phyloP scores from a whole-genome alignment of 2,797 vertebrate species.

The Hipposideros larvatus region DNA sequence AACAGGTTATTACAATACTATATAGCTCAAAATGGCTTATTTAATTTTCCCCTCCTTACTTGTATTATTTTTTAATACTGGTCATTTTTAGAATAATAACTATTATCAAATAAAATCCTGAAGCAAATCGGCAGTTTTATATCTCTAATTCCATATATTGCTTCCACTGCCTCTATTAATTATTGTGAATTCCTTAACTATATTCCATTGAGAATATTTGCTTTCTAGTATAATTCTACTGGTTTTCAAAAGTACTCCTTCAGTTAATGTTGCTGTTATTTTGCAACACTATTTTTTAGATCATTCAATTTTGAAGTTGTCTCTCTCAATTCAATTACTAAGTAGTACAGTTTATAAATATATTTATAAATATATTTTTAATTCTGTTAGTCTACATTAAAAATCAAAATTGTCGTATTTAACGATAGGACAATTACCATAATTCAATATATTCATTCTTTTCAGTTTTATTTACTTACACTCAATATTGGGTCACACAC shows the following conservation, averaged over 20 bases:
- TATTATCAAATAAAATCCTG: constrained; percentile 25
- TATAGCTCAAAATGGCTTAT: background rate
- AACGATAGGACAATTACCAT: background rate
- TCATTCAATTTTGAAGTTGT: background rate
- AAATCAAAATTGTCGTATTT: constrained; percentile 32
- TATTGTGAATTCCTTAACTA: background rate
- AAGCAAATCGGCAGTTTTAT: background rate
- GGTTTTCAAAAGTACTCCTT: constrained; percentile 13
- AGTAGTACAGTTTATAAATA: background rate
- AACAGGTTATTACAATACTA: background rate
- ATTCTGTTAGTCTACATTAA: background rate
- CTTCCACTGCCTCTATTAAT: background rate
- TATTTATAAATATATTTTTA: background rate
- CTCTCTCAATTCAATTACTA: background rate
- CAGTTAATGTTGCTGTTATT: background rate
- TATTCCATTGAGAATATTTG: background rate
- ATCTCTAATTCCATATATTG: background rate
- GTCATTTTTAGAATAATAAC: background rate
- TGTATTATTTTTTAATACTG: background rate
- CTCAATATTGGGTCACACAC: background rate
- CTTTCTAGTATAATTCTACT: constrained; percentile 30
- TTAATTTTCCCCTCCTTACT: background rate
- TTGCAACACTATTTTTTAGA: background rate
- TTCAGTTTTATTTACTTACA: constrained; percentile 30
- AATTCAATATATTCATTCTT: background rate